These are phyloP conservation scores for Sebastes variabilis DNA, from an alignment of 2,797 vertebrate genomes.

Conservation along the genomic window DNA sequence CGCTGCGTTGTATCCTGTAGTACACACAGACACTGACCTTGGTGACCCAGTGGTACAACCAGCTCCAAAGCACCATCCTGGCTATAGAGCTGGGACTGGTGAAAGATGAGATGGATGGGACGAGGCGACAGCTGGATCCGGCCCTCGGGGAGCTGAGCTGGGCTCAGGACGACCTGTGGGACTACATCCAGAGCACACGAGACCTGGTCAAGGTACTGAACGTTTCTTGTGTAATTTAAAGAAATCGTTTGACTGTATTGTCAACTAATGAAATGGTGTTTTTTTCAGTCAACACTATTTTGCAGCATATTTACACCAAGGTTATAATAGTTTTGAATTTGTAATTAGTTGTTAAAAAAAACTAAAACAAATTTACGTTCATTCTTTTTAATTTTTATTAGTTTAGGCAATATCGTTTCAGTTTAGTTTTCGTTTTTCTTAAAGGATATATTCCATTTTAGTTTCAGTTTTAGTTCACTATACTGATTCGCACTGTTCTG, in stretches of 20 bases:
- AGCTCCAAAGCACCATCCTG: constrained; percentile 78
- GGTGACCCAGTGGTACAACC: constrained; percentile 82
- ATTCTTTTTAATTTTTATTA: no score
- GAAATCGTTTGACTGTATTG: background rate
- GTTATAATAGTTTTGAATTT: no score
- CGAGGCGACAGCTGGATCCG: constrained; percentile 72
- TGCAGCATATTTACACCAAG: no score
- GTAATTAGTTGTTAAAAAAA: no score
- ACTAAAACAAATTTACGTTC: no score
- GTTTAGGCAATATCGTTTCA: no score
- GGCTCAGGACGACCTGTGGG: constrained; percentile 78
- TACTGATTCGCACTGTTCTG: background rate
- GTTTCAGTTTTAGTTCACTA: no score
- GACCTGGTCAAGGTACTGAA: constrained; percentile 67
- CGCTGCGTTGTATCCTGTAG: constrained; percentile 35
- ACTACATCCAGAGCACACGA: constrained; percentile 75
- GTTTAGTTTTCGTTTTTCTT: no score
- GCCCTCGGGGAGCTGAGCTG: constrained; percentile 77
- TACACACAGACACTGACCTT: constrained; percentile 77
- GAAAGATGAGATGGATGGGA: constrained; percentile 70
- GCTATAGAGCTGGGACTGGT: constrained; percentile 76
- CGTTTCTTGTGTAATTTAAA: background rate
- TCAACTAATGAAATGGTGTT: background rate
- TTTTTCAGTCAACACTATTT: no score
- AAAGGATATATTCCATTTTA: no score